Evolutionary conservation across 2,888 invertebrate genomes (phyloP).

Genomic region (Luffia ferchaultella): DNA sequence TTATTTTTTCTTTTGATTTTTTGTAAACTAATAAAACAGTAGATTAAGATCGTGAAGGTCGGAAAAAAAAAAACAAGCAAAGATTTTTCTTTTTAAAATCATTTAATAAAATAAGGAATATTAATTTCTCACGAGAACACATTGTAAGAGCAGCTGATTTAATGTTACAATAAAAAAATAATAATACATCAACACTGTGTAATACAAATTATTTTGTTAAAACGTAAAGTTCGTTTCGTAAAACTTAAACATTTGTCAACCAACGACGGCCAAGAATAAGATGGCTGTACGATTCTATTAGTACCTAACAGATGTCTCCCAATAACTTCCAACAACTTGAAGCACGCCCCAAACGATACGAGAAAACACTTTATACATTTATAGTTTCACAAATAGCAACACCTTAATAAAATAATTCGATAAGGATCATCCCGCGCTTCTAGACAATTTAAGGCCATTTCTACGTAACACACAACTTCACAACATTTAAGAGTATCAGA

Average conservation of each 20-base stretch:
- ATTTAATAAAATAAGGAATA: conserved; percentile 66
- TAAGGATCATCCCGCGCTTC: conserved; percentile 4
- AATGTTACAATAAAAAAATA: neutral
- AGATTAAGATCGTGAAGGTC: too few relatives aligned
- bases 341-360: neutral
- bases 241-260: neutral
- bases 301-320: neutral
- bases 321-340: neutral
- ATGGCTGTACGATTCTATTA: neutral
- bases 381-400: neutral
- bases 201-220: neutral
- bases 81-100: conserved; percentile 53
- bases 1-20: too few relatives aligned
- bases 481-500: conserved; percentile 29
- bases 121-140: conserved; percentile 57
- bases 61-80: too few relatives aligned
- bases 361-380: neutral
- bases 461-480: conserved; percentile 33
- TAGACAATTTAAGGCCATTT: conserved; percentile 28
- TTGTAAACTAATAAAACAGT: too few relatives aligned
- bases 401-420: conserved; percentile 2
- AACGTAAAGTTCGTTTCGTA: neutral
- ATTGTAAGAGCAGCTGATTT: conserved; percentile 46
- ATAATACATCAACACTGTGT: too few relatives aligned
- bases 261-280: too few relatives aligned